A percentile compares a stretch with the other conserved stretches of the same genome.
These are phyloP conservation scores for Papilio xuthus DNA, from an alignment of 1,140 invertebrate species.

Conservation along the genomic window DNA sequence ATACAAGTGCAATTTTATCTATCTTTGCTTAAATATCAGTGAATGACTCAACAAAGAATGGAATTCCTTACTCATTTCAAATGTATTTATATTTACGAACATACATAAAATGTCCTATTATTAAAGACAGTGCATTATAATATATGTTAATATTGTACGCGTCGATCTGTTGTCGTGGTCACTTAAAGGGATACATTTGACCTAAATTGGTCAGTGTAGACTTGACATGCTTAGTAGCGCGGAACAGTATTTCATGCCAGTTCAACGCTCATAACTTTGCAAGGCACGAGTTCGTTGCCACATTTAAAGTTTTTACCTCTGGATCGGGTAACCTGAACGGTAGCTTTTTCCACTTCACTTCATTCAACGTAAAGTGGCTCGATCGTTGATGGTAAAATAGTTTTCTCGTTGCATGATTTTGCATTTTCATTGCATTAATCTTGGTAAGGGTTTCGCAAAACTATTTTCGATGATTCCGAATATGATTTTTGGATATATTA, in stretches of 20 bases:
- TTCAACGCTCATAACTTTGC: constrained; percentile 1
- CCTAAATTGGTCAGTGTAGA: constrained; percentile 11
- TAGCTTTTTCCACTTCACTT: constrained; percentile 11
- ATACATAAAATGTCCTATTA: no score
- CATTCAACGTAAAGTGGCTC: constrained; percentile 16
- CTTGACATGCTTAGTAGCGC: neutral
- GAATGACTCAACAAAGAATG: no score
- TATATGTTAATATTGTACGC: neutral
- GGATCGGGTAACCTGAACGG: neutral
- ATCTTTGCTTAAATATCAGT: no score
- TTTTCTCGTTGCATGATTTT: neutral
- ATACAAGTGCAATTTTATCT: no score
- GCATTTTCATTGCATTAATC: constrained; percentile 9
- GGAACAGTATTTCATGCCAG: neutral
- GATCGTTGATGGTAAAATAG: constrained; percentile 16
- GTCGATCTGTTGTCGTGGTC: neutral
- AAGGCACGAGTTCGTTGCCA: constrained; percentile 4
- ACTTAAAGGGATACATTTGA: constrained; percentile 10
- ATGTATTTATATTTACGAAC: no score
- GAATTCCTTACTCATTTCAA: no score
- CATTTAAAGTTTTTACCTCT: constrained; percentile 6
- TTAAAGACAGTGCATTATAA: neutral
- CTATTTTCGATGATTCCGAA: neutral
- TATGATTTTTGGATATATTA: neutral
- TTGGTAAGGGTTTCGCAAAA: neutral